Conservation (phyloP, 1,140 invertebrate genomes). For the Drosophila teissieri region DNA sequence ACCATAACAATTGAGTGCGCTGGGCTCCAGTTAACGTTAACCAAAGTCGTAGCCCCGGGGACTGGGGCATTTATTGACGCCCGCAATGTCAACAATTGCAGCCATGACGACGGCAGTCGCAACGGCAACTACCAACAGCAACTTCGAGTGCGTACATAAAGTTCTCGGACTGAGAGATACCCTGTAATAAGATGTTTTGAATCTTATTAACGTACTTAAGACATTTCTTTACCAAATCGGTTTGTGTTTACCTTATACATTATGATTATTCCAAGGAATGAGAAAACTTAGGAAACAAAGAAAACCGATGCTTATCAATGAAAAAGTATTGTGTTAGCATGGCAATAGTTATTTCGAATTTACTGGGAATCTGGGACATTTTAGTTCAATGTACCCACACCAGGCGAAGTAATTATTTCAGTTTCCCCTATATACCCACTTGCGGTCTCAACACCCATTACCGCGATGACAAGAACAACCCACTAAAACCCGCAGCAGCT, state of each 20-base stretch:
- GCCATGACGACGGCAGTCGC: conserved; percentile 66
- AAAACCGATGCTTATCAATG: too few relatives aligned
- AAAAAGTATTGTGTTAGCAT: too few relatives aligned
- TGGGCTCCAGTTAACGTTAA: conserved; percentile 65
- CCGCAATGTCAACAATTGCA: conserved; percentile 80
- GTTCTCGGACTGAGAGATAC: not conserved
- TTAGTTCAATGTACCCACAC: too few relatives aligned
- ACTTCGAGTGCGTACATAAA: conserved; percentile 3
- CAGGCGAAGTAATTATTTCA: too few relatives aligned
- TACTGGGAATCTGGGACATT: too few relatives aligned
- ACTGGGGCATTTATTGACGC: conserved; percentile 65
- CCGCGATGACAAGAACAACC: conserved; percentile 27
- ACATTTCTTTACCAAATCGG: too few relatives aligned
- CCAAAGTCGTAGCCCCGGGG: conserved; percentile 35
- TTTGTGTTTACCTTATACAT: too few relatives aligned
- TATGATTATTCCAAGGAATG: too few relatives aligned
- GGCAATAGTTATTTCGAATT: too few relatives aligned
- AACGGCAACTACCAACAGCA: conserved; percentile 38
- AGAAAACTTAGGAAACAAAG: too few relatives aligned
- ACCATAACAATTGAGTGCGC: conserved; percentile 44
- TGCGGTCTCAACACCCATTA: conserved; percentile 9
- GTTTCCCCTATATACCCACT: not conserved
- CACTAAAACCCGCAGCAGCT: conserved; percentile 28
- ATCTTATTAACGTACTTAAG: too few relatives aligned
- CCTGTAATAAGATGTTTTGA: not conserved